These are phyloP conservation scores for Ceraclea dissimilis DNA, from an alignment of 2,888 invertebrate genomes.

Conservation along the genomic window DNA sequence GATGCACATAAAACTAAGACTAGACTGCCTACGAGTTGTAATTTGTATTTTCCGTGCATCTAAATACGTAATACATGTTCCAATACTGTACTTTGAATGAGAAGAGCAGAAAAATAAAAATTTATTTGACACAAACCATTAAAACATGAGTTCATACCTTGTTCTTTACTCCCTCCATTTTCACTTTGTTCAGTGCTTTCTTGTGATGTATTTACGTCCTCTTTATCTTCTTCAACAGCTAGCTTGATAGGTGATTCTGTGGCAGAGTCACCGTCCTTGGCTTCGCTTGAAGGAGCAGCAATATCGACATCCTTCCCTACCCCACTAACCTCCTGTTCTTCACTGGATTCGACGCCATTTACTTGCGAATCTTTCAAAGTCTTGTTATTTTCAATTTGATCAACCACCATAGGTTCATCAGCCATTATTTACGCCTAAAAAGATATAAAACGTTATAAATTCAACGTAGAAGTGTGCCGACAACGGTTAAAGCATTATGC, in stretches of 20 bases:
- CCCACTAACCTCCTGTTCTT: constrained; percentile 13
- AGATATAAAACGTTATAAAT: constrained; percentile 12
- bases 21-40: too few relatives aligned
- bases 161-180: constrained; percentile 3
- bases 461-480: neutral
- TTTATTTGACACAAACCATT: too few relatives aligned
- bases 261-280: neutral
- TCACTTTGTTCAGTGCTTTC: constrained; percentile 6
- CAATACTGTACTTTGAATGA: too few relatives aligned
- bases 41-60: too few relatives aligned
- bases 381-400: constrained; percentile 12
- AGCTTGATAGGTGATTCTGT: constrained; percentile 7
- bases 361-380: constrained; percentile 12
- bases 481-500: constrained; percentile 18
- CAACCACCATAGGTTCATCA: constrained; percentile 18
- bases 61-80: too few relatives aligned
- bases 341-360: constrained; percentile 17
- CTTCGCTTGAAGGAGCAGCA: constrained; percentile 2
- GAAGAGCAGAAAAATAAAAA: too few relatives aligned
- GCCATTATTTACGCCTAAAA: constrained; percentile 19
- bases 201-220: neutral
- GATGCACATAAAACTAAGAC: too few relatives aligned
- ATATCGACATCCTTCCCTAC: constrained; percentile 15
- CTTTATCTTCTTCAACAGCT: constrained; percentile 7
- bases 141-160: constrained; percentile 3